phyloP scores from a whole-genome alignment of 2,113 vertebrate species.

The Phyllostomus hastatus region DNA sequence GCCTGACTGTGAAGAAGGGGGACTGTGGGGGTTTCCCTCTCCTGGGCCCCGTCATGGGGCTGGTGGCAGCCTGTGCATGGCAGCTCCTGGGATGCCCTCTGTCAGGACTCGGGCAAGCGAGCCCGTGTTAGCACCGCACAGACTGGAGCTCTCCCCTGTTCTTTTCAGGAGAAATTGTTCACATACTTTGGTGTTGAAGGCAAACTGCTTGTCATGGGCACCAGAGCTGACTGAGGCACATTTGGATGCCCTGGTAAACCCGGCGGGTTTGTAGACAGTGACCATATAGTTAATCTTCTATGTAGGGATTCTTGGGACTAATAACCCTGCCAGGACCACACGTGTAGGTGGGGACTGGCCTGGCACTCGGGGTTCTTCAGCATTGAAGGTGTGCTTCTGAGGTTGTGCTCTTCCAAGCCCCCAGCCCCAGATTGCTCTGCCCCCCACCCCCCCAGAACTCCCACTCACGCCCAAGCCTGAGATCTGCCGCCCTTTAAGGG shows the following conservation, averaged over 20 bases:
- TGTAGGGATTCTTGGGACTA: not conserved
- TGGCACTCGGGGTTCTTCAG: not conserved
- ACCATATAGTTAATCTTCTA: not conserved
- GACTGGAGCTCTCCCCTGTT: not conserved
- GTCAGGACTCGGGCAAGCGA: not conserved
- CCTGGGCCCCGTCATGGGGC: too few relatives aligned
- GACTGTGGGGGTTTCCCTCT: not conserved
- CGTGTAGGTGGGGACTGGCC: not conserved
- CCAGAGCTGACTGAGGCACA: not conserved
- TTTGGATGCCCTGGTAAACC: not conserved
- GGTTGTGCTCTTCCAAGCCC: not conserved
- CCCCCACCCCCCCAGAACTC: not conserved
- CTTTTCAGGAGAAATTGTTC: not conserved
- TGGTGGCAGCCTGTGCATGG: not conserved
- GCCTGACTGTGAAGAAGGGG: not conserved
- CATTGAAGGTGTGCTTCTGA: not conserved
- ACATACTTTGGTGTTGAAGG: not conserved
- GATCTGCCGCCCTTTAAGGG: too few relatives aligned
- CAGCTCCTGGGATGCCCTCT: not conserved
- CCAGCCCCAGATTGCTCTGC: not conserved
- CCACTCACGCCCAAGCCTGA: not conserved
- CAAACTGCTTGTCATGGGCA: not conserved
- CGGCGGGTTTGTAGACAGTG: not conserved
- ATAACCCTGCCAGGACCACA: not conserved
- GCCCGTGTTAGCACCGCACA: accelerated